Percentiles rank a stretch among this genome's conserved stretches.
Conservation (phyloP, 2,888 invertebrate genomes). For the Oligia strigilis region DNA sequence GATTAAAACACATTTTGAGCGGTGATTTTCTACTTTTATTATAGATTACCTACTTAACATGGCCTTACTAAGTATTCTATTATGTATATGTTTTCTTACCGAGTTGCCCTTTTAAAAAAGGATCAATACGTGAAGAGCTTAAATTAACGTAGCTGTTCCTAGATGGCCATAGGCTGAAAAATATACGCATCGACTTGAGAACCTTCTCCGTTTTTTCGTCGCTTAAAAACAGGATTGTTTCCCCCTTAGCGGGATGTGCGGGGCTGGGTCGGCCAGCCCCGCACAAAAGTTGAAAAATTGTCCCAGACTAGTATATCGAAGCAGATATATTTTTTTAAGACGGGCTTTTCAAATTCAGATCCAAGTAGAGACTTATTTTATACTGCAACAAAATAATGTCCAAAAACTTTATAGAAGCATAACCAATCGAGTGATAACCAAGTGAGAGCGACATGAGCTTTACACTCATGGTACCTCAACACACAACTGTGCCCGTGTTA, state of each 20-base stretch:
- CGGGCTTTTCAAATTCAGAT: background rate
- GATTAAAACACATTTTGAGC: background rate
- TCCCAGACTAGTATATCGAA: background rate
- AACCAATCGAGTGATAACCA: constrained; percentile 51
- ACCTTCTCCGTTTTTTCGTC: too few relatives aligned
- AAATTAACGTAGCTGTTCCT: too few relatives aligned
- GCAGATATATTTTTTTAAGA: background rate
- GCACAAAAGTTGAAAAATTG: background rate
- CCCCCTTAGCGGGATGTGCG: too few relatives aligned
- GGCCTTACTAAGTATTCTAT: too few relatives aligned
- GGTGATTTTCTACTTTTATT: background rate
- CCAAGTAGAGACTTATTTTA: background rate
- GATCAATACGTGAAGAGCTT: too few relatives aligned
- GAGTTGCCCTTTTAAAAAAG: too few relatives aligned
- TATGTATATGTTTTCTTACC: too few relatives aligned
- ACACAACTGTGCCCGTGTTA: constrained; percentile 21
- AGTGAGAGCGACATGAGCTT: constrained; percentile 46
- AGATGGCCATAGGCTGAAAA: too few relatives aligned
- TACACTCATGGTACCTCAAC: constrained; percentile 30
- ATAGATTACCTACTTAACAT: too few relatives aligned
- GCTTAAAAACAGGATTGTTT: too few relatives aligned
- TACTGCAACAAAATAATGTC: background rate
- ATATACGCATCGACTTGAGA: too few relatives aligned
- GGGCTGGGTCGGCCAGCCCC: background rate
- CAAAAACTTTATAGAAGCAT: background rate